Percentiles rank a stretch among this genome's conserved stretches.
These are phyloP conservation scores for Bombus terrestris DNA, from an alignment of 1,140 invertebrate genomes.

Conservation along the genomic window DNA sequence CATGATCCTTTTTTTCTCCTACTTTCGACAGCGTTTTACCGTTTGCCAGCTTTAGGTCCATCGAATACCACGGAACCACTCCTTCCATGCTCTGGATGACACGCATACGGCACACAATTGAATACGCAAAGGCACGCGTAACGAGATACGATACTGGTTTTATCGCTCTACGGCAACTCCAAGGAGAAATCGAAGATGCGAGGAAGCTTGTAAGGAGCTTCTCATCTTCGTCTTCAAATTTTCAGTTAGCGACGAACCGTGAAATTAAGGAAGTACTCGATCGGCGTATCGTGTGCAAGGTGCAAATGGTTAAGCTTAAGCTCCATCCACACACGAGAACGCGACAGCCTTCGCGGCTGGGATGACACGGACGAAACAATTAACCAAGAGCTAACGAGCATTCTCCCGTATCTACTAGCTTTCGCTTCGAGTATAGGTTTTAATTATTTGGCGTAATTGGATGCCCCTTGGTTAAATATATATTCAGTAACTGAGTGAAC, in stretches of 20 bases:
- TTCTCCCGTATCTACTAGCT: conserved; percentile 41
- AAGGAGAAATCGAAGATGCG: not conserved
- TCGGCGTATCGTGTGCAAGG: conserved; percentile 38
- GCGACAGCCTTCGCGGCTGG: not conserved
- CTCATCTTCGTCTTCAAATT: conserved; percentile 55
- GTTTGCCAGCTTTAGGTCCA: not conserved
- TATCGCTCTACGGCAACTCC: not conserved
- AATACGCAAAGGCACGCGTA: not conserved
- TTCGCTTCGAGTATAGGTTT: conserved; percentile 46
- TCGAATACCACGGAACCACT: not conserved
- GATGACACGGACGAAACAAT: conserved; percentile 52
- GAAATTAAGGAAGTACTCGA: conserved; percentile 62
- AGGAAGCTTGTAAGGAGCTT: conserved; percentile 3
- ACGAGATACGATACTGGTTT: not conserved
- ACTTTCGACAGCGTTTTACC: not conserved
- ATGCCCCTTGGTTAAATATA: not conserved
- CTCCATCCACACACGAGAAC: conserved; percentile 12
- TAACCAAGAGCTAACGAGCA: conserved; percentile 60
- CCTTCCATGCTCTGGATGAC: not conserved
- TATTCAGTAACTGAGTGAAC: not conserved
- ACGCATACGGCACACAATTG: not conserved
- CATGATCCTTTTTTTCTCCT: not conserved
- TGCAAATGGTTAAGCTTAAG: conserved; percentile 50
- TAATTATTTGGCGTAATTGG: conserved; percentile 61
- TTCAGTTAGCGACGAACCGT: conserved; percentile 61